These are phyloP conservation scores for Cryptoblepharus egeriae DNA, from an alignment of 2,797 vertebrate species.

Conservation along the genomic window DNA sequence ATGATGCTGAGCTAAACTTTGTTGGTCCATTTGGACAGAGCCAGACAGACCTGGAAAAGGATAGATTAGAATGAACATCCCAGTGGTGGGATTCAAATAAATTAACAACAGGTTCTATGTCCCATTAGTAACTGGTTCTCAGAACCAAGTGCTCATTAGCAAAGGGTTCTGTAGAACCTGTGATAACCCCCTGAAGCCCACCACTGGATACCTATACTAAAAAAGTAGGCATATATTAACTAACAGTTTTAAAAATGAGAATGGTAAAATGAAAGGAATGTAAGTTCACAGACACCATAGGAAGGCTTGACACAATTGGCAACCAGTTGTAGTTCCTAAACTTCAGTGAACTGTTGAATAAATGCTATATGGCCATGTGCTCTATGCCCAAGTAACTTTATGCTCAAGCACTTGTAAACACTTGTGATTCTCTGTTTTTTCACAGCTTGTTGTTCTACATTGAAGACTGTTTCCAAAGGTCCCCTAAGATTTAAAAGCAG, in stretches of 20 bases:
- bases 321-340: background rate
- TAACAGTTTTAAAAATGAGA: conserved; percentile 16
- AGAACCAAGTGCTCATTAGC: too few species aligned
- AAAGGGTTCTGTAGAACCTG: too few species aligned
- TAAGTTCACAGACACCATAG: background rate
- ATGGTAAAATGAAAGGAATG: conserved; percentile 26
- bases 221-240: conserved; percentile 28
- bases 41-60: background rate
- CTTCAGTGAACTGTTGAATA: background rate
- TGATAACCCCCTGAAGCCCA: too few species aligned
- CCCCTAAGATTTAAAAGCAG: background rate
- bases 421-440: background rate
- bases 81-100: too few species aligned
- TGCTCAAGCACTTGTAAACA: background rate
- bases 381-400: background rate
- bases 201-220: background rate
- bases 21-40: background rate
- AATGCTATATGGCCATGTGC: background rate
- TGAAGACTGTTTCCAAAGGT: background rate
- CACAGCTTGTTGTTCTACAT: background rate
- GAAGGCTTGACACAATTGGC: background rate
- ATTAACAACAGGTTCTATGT: too few species aligned
- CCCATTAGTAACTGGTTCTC: too few species aligned
- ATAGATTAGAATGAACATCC: conserved; percentile 43
- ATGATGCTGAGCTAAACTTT: background rate